Base-by-base conservation (phyloP, 2,797 vertebrate genomes). In the Amphiprion clarkii region DNA sequence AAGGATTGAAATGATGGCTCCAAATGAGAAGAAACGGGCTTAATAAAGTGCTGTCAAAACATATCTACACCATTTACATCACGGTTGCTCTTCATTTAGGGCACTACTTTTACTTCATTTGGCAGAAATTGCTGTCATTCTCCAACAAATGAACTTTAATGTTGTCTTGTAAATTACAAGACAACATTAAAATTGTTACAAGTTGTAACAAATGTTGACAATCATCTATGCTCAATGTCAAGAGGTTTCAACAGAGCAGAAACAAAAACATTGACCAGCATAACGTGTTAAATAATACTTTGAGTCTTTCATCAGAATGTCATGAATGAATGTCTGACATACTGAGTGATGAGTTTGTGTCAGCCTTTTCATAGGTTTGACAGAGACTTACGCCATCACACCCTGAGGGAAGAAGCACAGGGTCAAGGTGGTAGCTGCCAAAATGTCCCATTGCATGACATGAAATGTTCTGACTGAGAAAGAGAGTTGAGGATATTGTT, bases 401-500 rank as follows among this genome's bases (percentile, higher is more conserved):
- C 49, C 86, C 86, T 6, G n/a, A 80, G 76, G 68, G 1, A 19
- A 67, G 70, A 69, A 48, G 55, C 70, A 27, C 16, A 3, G 80
- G 85, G 87, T 87, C 84, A 90, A 84, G 87, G 87, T 91, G 87
- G 87, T 71, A 66, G 78, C 84, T 84, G 83, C 83, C 85, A 87
- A 81, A 85, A 84, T 72, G 84, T 89, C 85, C 87, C 76, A 66
- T 74, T 76, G 78, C 58, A 61, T 89, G 87, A 91, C 66, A 73
- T 80, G 76, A 81, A 85, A 82, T 77, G 77, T 81, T 77, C 71
- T 76, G 81, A 86, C 81, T 84, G 79, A 78, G 85, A 88, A 79
- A 78, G 72, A 83, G 77, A 88, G 88, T 69, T 76, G 72, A 89
- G 67, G 76, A 81, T 83, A 87, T 84, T 67, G 83, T 78, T 82